These are phyloP conservation scores for Nannobrachium achirus DNA, from an alignment of 2,113 vertebrate genomes.

Conservation along the genomic window DNA sequence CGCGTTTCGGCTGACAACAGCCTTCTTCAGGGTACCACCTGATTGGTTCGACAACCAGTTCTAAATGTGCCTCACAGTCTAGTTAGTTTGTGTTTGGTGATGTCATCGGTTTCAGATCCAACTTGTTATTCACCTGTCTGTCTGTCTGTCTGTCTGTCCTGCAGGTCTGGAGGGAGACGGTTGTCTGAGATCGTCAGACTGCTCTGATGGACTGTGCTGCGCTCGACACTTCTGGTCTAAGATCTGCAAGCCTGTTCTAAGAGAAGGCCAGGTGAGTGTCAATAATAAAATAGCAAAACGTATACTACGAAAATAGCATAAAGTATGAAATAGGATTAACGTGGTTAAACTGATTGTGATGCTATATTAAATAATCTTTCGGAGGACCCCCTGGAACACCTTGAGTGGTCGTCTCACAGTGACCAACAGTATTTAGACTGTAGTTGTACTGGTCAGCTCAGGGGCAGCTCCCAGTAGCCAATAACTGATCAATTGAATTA, in stretches of 20 bases:
- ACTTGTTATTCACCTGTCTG: background rate
- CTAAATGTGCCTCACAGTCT: background rate
- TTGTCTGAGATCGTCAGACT: constrained; percentile 87
- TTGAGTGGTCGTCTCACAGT: too few species aligned
- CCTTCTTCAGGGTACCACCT: too few species aligned
- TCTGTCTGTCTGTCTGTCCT: constrained; percentile 6
- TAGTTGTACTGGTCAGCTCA: too few species aligned
- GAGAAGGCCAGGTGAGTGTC: constrained; percentile 81
- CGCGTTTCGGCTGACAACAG: too few species aligned
- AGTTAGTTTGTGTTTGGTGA: background rate
- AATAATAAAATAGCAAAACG: background rate
- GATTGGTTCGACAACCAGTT: background rate
- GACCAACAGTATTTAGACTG: too few species aligned
- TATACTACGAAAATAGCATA: background rate
- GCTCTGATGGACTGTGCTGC: constrained; percentile 83
- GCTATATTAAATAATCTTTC: too few species aligned
- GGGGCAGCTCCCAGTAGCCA: too few species aligned
- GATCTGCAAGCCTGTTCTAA: constrained; percentile 89
- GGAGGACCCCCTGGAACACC: too few species aligned
- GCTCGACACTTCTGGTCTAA: constrained; percentile 92
- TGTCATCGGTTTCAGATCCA: background rate
- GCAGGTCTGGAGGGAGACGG: constrained; percentile 85
- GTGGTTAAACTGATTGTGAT: too few species aligned
- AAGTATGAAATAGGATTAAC: background rate
- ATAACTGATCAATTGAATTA: too few species aligned